These are phyloP conservation scores for Dinothrombium tinctorium DNA, from an alignment of 1,140 invertebrate species.

Conservation along the genomic window DNA sequence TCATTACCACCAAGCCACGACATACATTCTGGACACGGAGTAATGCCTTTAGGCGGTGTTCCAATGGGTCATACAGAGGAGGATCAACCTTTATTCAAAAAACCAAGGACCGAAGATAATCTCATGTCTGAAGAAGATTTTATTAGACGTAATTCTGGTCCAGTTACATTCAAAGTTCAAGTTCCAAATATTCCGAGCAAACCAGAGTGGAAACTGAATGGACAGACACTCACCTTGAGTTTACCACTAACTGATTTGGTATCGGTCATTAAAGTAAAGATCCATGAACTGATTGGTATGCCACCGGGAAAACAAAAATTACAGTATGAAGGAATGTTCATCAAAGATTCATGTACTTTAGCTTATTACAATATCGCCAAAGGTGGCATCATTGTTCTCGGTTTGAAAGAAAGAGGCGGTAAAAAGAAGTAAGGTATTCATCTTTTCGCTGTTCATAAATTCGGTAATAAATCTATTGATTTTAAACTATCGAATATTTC, in stretches of 20 bases:
- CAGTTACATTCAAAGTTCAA: slow-evolving; percentile 47
- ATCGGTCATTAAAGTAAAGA: slow-evolving; percentile 58
- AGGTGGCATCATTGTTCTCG: slow-evolving; percentile 56
- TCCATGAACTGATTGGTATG: slow-evolving; percentile 70
- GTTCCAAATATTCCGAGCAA: slow-evolving; percentile 62
- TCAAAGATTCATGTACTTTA: slow-evolving; percentile 84
- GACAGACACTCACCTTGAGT: slow-evolving; percentile 55
- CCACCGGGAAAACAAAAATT: slow-evolving; percentile 95
- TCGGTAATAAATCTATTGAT: too few species aligned
- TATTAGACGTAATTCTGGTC: slow-evolving; percentile 40
- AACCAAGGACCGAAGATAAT: slow-evolving; percentile 68
- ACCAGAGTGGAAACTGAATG: slow-evolving; percentile 85
- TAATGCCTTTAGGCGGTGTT: neutral
- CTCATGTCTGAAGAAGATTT: slow-evolving; percentile 68
- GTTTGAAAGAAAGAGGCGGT: slow-evolving; percentile 90
- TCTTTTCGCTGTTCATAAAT: slow-evolving; percentile 1
- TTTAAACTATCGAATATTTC: too few species aligned
- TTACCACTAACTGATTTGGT: slow-evolving; percentile 49
- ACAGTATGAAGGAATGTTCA: slow-evolving; percentile 82
- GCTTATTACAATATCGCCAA: slow-evolving; percentile 84
- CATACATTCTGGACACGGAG: neutral
- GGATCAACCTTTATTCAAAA: slow-evolving; percentile 55
- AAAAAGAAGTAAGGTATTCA: slow-evolving; percentile 64
- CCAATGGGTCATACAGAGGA: neutral
- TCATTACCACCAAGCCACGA: neutral